Conservation (phyloP, 2,797 vertebrate species). For the Bradypodion ventrale region DNA sequence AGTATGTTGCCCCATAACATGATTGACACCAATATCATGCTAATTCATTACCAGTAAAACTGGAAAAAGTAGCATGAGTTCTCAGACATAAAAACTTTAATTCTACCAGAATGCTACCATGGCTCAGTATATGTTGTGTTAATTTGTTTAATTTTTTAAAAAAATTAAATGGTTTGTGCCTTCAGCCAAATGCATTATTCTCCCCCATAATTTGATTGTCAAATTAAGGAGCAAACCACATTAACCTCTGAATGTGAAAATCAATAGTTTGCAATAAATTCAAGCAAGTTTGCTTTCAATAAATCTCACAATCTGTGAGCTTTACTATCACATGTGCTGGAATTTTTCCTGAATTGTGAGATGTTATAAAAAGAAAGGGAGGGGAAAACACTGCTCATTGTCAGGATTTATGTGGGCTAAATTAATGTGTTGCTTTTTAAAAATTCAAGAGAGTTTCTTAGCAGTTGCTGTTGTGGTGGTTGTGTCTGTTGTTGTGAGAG, state of each 20-base stretch:
- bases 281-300: conserved; percentile 83
- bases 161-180: conserved; percentile 62
- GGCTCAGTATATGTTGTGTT: conserved; percentile 26
- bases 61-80: conserved; percentile 29
- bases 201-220: conserved; percentile 56
- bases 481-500: background rate
- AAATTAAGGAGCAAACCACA: conserved; percentile 78
- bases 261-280: conserved; percentile 86
- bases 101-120: conserved; percentile 39
- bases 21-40: background rate
- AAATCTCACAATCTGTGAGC: conserved; percentile 64
- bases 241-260: conserved; percentile 84
- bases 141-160: no score
- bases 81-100: conserved; percentile 1
- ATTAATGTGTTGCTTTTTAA: conserved; percentile 21
- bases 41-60: conserved; percentile 24
- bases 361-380: background rate
- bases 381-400: conserved; percentile 29
- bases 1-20: background rate
- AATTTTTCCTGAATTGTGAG: conserved; percentile 30
- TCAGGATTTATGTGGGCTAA: conserved; percentile 31
- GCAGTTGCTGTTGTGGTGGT: background rate
- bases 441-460: background rate
- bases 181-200: conserved; percentile 67
- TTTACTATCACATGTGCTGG: conserved; percentile 17